Evolutionary conservation across 2,888 invertebrate species (phyloP).

Genomic region (Napeogenes inachia): DNA sequence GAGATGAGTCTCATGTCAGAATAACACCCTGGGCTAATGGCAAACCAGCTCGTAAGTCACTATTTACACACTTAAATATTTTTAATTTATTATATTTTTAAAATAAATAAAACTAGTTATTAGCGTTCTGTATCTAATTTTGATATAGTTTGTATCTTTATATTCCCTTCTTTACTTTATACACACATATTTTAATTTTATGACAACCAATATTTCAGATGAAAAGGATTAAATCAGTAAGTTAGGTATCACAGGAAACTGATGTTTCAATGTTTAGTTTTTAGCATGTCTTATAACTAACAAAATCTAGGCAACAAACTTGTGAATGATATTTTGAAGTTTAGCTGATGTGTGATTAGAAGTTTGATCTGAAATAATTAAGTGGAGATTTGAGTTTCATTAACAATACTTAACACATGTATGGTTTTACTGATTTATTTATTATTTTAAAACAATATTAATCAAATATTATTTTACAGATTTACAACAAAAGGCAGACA

Average conservation of each 20-base stretch:
- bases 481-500: slow-evolving; percentile 44
- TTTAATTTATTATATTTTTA: too few species aligned
- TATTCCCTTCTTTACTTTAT: background rate
- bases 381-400: too few species aligned
- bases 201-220: slow-evolving; percentile 55
- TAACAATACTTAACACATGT: too few species aligned
- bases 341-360: too few species aligned
- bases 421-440: background rate
- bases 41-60: slow-evolving; percentile 86
- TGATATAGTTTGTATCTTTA: too few species aligned
- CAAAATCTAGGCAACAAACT: slow-evolving; percentile 16
- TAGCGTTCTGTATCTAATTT: too few species aligned
- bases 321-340: background rate
- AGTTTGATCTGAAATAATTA: too few species aligned
- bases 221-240: slow-evolving; percentile 60
- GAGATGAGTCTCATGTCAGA: slow-evolving; percentile 86
- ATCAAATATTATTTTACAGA: slow-evolving; percentile 45
- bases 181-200: slow-evolving; percentile 15
- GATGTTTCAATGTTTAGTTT: slow-evolving; percentile 8
- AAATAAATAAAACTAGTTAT: too few species aligned
- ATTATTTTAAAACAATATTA: background rate
- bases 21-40: slow-evolving; percentile 95
- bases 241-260: slow-evolving; percentile 42
- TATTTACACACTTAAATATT: background rate
- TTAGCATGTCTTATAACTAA: slow-evolving; percentile 29